Base-by-base conservation (phyloP, 2,888 invertebrate genomes). In the Eupelmus urozonus region DNA sequence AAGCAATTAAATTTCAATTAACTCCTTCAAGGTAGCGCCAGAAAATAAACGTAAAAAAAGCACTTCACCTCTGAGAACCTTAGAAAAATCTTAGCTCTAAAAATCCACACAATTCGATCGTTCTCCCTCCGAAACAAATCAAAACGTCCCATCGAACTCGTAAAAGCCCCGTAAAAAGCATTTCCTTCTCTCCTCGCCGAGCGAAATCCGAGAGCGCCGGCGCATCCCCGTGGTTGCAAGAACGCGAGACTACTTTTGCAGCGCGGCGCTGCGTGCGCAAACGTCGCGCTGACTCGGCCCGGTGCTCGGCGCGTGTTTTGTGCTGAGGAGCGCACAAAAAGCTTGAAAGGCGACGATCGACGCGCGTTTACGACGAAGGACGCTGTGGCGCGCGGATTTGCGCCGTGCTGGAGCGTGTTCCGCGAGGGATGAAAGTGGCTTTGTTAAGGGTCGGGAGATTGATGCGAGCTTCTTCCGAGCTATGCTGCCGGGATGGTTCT, bases 111-210 rank as follows among this genome's bases (percentile, higher is more conserved):
- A 55, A 42, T 9, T 20, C 16, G 18, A 1, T 18, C 25, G 2
- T 49, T 49, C 49, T 49, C 34, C 3, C 3, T 34, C 9, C 25
- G 20, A 65, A 74, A 55, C 34, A 66, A 74, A 74, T 74, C 74
- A 59, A 66, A 63, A n/a, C 66, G 45, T 49, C 34, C 34, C 49
- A 51, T 66, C 66, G 59, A 59, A 34, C 42, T 63, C 53, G 20
- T 55, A 53, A 73, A 53, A 63, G 7, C 34, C 63, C 63, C 42
- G 20, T 72, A 72, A 72, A 62, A 72, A 72, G 42, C 57, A n/a
- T 45, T 45, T 45, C 45, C 13, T 16, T 7, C 13, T 45, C 9
- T 2, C 13, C 13, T 45, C 45, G 2, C 45, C 45, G 16, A 9
- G 3, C 45, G 4, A 45, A 7, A 2, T 13, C 45, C 2, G 2